phyloP scores from a whole-genome alignment of 92 coral and sea anemone species.

The Micromussa lordhowensis region DNA sequence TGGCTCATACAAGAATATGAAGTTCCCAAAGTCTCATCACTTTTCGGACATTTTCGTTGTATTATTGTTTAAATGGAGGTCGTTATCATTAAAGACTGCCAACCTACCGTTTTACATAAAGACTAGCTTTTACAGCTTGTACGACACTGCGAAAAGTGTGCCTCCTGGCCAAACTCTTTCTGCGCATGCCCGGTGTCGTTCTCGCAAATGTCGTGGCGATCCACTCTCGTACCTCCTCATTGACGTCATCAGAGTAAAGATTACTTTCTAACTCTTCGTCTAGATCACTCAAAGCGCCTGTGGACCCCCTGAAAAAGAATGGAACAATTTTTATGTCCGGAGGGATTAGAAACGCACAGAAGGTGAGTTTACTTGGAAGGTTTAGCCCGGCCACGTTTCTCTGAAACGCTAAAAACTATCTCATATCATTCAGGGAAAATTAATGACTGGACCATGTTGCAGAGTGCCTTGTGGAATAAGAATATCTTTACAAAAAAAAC shows the following conservation, averaged over 20 bases:
- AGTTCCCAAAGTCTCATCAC: no score
- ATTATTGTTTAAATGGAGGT: background rate
- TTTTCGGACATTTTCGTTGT: background rate
- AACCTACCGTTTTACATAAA: slow-evolving; percentile 94
- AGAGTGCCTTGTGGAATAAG: no score
- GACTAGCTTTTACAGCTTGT: slow-evolving; percentile 94
- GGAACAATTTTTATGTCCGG: background rate
- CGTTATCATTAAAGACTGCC: background rate
- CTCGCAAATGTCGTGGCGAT: slow-evolving; percentile 96
- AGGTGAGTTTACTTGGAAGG: background rate
- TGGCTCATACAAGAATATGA: no score
- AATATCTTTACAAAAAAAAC: no score
- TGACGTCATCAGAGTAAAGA: slow-evolving; percentile 78
- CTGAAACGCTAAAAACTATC: background rate
- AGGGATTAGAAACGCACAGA: background rate
- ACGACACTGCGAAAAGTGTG: slow-evolving; percentile 95
- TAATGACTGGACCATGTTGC: no score
- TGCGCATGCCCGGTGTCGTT: slow-evolving; percentile 69
- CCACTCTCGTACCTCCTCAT: slow-evolving; percentile 98
- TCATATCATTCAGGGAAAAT: no score
- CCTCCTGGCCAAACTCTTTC: slow-evolving; percentile 82
- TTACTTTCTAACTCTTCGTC: slow-evolving; percentile 76
- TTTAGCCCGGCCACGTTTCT: background rate
- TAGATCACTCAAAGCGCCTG: slow-evolving; percentile 77
- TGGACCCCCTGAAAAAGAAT: slow-evolving; percentile 68